Evolutionary conservation across 1,140 invertebrate species (phyloP).

Genomic region (Vanessa tameamea): DNA sequence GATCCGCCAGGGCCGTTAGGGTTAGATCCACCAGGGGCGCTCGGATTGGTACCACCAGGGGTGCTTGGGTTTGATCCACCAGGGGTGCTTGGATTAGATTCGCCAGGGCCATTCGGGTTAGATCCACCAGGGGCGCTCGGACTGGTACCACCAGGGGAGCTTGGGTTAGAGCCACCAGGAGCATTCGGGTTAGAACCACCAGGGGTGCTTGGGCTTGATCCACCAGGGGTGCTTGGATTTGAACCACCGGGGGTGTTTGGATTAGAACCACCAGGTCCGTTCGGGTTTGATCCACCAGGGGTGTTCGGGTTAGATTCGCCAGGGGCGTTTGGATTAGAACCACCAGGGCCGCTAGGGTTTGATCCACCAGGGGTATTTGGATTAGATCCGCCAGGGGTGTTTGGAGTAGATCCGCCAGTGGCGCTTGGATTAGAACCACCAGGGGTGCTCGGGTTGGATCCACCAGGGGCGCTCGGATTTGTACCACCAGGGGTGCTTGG

Average conservation of each 20-base stretch:
- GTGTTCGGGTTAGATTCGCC: not conserved
- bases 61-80: not conserved
- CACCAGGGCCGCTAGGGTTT: too few relatives aligned
- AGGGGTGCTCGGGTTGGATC: too few relatives aligned
- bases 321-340: too few relatives aligned
- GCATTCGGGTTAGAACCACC: not conserved
- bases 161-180: slow-evolving; percentile 17
- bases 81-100: not conserved
- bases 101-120: not conserved
- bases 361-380: too few relatives aligned
- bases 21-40: not conserved
- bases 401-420: too few relatives aligned
- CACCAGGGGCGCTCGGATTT: too few relatives aligned
- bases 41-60: slow-evolving; percentile 15
- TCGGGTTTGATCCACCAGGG: not conserved
- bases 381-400: too few relatives aligned
- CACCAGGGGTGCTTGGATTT: not conserved
- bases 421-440: too few relatives aligned
- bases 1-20: not conserved
- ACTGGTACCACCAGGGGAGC: not conserved
- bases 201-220: not conserved
- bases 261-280: not conserved
- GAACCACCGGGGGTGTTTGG: not conserved
- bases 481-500: too few relatives aligned
- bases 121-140: not conserved